phyloP scores from a whole-genome alignment of 2,113 vertebrate species.

The Tetrax tetrax region DNA sequence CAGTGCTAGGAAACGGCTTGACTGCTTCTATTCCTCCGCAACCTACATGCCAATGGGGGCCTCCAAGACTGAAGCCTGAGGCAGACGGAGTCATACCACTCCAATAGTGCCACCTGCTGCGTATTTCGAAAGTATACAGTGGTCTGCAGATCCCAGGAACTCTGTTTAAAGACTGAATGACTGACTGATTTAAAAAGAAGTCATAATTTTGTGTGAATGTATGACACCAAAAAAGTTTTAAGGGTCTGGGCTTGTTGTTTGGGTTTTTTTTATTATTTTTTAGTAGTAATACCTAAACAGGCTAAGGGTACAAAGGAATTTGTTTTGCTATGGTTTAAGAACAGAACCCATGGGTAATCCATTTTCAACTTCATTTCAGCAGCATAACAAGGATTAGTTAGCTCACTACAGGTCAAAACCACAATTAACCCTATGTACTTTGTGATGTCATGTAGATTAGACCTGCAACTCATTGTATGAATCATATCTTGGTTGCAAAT shows the following conservation, averaged over 20 bases:
- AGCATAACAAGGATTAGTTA: neutral
- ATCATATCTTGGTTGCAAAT: neutral
- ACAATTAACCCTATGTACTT: neutral
- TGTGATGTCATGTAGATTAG: neutral
- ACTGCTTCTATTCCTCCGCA: neutral
- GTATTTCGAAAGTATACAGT: neutral
- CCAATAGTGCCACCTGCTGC: conserved; percentile 62
- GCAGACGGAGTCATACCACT: neutral
- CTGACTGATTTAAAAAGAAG: neutral
- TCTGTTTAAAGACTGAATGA: neutral
- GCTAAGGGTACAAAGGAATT: neutral
- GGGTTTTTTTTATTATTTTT: neutral
- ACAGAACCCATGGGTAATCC: neutral
- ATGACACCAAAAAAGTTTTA: neutral
- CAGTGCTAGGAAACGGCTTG: neutral
- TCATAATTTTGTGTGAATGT: neutral
- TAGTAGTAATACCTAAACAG: neutral
- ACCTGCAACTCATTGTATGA: neutral
- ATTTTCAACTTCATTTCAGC: neutral
- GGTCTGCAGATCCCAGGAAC: neutral
- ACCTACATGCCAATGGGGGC: neutral
- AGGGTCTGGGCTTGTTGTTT: too few relatives aligned
- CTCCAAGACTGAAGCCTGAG: neutral
- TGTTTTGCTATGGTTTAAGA: neutral
- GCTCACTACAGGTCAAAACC: neutral